Base-by-base conservation (phyloP, 2,888 invertebrate genomes). In the Ptilodon capucinus region DNA sequence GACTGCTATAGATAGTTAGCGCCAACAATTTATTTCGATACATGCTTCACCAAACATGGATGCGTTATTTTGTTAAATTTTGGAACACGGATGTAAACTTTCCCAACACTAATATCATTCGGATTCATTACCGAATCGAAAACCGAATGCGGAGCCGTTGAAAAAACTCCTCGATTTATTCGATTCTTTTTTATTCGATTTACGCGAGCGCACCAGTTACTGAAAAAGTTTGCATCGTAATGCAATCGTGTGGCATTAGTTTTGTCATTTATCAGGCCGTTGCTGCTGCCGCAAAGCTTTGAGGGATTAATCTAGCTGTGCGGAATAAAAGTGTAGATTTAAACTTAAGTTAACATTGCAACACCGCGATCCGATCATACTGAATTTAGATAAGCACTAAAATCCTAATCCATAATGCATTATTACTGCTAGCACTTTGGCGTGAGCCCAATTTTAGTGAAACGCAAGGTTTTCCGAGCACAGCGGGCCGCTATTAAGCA, bases 171-270 rank as follows among this genome's bases (percentile, higher is more conserved):
- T 65, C 80, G 78, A 85, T 86, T 84, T 86, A 85, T 85, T 74
- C 70, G 70, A 74, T 77, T 77, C 79, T 82, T 74, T 59, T 86
- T 86, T 82, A 78, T 78, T 81, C 81, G 79, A 84, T 86, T 83
- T 81, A 73, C 78, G 73, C 74, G 64, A 64, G 64, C 18, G 67
- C 68, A 71, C 74, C 79, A 76, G 84, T 82, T 87, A 80, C 84
- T 87, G 86, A 86, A 89, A 90, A 90, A 90, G 82, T 87, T 89
- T 84, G 83, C 85, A 83, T 86, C 84, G 87, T 86, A 87, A 86
- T 85, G 86, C 87, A 84, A 86, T 90, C 86, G 78, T 71, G 78
- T 64, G 79, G 89, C 81, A 88, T 90, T 89, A 89, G 86, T 85
- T 86, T 79, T 73, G 77, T 77, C 83, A 81, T 90, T 84, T 88